A percentile compares a stretch with the other conserved stretches of the same genome.
Evolutionary conservation across 2,797 vertebrate species (phyloP).

Genomic region (Emydoidea blandingii): DNA sequence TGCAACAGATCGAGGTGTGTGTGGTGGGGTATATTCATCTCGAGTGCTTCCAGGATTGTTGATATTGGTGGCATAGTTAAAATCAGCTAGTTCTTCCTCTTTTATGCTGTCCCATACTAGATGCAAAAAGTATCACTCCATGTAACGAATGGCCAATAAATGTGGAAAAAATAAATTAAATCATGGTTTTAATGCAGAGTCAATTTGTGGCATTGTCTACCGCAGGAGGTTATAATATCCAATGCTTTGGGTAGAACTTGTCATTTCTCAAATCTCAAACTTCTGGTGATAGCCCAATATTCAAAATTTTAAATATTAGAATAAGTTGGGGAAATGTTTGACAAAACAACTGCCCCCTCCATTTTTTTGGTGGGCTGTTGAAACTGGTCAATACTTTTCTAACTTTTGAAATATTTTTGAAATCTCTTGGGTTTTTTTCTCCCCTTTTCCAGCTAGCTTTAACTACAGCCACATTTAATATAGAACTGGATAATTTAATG

Average conservation of each 20-base stretch:
- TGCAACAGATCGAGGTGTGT: neutral
- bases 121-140: neutral
- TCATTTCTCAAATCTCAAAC: neutral
- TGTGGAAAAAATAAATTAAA: neutral
- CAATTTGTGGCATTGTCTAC: rapidly evolving
- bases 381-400: neutral
- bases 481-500: neutral
- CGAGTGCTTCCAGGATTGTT: neutral
- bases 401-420: neutral
- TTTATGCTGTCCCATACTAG: neutral
- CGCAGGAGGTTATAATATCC: neutral
- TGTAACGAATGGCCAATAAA: neutral
- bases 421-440: no score
- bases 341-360: neutral
- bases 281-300: neutral
- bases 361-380: neutral
- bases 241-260: neutral
- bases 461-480: neutral
- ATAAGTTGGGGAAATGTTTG: neutral
- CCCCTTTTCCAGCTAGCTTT: neutral
- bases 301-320: neutral
- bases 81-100: neutral
- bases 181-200: neutral
- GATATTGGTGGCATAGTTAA: neutral
- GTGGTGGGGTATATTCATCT: neutral